Percentiles rank a stretch among this genome's conserved stretches.
Evolutionary conservation across 2,888 invertebrate species (phyloP).

Genomic region (Andrena dorsata): DNA sequence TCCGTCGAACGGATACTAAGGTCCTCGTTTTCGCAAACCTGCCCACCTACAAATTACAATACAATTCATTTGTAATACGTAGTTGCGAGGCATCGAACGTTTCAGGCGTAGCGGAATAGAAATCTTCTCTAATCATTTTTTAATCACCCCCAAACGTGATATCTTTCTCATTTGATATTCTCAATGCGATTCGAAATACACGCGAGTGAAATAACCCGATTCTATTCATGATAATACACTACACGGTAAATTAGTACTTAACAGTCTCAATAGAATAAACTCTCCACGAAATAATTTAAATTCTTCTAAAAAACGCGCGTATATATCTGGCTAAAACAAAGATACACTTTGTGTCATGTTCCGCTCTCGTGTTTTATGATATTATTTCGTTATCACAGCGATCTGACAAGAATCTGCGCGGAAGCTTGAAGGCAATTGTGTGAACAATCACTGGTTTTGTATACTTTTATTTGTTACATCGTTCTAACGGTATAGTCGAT

Average conservation of each 20-base stretch:
- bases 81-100: neutral
- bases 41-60: neutral
- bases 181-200: neutral
- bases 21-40: neutral
- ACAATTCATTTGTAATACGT: conserved; percentile 16
- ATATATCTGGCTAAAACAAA: neutral
- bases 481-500: neutral
- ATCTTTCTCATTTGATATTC: neutral
- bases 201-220: neutral
- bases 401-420: too few species aligned
- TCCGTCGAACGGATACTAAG: neutral
- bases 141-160: neutral
- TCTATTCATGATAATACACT: neutral
- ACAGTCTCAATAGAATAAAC: neutral
- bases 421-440: too few species aligned
- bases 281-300: neutral
- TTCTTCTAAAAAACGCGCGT: neutral
- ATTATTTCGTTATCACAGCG: neutral
- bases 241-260: neutral
- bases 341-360: neutral
- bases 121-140: neutral
- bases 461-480: neutral
- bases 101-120: neutral
- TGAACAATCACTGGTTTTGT: too few species aligned
- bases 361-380: neutral